Evolutionary conservation across 2,888 invertebrate species (phyloP), one percentile per base, ranked within the genome.

Genomic region (Dexiosoma caninum): DNA sequence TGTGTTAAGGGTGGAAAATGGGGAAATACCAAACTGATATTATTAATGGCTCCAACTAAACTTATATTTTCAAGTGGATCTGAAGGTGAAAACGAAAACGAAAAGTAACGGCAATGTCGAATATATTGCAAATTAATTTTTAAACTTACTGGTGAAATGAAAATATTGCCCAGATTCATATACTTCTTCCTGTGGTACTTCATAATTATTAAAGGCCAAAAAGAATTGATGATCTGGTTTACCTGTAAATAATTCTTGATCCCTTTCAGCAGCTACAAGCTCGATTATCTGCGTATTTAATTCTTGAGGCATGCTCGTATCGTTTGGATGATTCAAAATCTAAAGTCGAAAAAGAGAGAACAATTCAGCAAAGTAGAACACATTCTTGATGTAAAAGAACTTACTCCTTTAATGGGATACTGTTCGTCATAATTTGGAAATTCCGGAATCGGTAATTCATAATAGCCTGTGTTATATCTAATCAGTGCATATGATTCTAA

Each of bases 1-100:
- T 96, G 96, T 1, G 95, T 95, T 78, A 96, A 91, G 44, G 95
- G 91, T 0, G 96, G 95, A 0, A 95, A 94, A 1, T 94, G 92
- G 0, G 96, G 96, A 85, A 94, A 94, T 35, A 92, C 92, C 88
- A 96, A 94, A 8, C 95, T 94, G 19, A 95, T 92, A 64, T 95
- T 94, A 88, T 95, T 95, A 19, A 92, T 92, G 83, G 92, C 93
- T 49, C 91, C 93, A 8, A 86, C 84, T n/a, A 86, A 70, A 0
- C 84, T 86, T n/a, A 83, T 6, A 71, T 87, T 85, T 0, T 53
- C 53, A n/a, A 72, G 55, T 0, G 84, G 60, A 75, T 86, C 87
- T 87, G 12, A n/a, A n/a, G n/a, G n/a, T n/a, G n/a, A n/a, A n/a
- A n/a, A n/a, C n/a, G n/a, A n/a, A n/a, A n/a, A n/a, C n/a, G n/a